phyloP scores from a whole-genome alignment of 2,797 vertebrate species.

The Hoplostethus atlanticus region DNA sequence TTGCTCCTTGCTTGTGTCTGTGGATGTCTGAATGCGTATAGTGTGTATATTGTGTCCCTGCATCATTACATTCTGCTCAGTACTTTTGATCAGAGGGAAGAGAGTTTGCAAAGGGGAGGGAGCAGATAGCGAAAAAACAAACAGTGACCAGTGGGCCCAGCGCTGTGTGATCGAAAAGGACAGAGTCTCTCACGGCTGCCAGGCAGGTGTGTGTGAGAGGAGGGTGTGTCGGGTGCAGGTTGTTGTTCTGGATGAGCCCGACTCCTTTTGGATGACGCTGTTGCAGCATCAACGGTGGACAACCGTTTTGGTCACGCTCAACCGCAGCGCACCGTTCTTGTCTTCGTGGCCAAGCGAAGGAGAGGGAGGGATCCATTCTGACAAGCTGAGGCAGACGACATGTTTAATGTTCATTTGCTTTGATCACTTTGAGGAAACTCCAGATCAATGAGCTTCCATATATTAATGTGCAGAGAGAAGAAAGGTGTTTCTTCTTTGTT shows the following conservation, averaged over 20 bases:
- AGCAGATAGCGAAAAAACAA: constrained; percentile 54
- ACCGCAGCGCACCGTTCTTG: constrained; percentile 9
- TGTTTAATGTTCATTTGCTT: constrained; percentile 13
- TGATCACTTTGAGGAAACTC: not conserved
- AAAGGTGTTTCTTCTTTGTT: constrained; percentile 9
- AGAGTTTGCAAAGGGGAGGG: not conserved
- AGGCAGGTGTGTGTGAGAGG: constrained; percentile 24
- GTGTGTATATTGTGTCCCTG: constrained; percentile 26
- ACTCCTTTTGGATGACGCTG: constrained; percentile 37
- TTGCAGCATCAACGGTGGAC: constrained; percentile 22
- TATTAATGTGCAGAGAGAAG: not conserved
- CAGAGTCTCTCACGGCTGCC: constrained; percentile 48
- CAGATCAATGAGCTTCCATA: not conserved
- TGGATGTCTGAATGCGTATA: constrained; percentile 39
- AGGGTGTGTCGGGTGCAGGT: constrained; percentile 50
- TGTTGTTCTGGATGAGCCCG: constrained; percentile 61
- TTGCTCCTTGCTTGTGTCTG: constrained; percentile 28
- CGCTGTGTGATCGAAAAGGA: constrained; percentile 59
- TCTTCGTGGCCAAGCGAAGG: constrained; percentile 8
- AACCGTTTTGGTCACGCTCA: constrained; percentile 28
- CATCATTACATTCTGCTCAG: constrained; percentile 32
- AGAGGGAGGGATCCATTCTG: constrained; percentile 3
- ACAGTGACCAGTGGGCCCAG: constrained; percentile 47
- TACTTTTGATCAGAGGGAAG: constrained; percentile 16
- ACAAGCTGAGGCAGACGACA: not conserved